Evolutionary conservation across 2,888 invertebrate species (phyloP).

Genomic region (Chironomus tentans): DNA sequence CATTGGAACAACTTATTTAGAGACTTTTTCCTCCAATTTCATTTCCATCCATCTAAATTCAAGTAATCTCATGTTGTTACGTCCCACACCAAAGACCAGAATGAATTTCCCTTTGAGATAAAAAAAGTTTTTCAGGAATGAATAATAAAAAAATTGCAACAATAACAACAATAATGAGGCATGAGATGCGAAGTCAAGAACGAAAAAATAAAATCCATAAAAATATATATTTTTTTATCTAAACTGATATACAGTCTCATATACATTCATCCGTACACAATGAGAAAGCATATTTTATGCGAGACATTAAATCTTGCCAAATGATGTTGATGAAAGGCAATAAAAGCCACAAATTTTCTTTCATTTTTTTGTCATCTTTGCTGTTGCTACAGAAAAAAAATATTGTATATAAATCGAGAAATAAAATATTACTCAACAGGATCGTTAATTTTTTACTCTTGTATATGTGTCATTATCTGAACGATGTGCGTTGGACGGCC

Average conservation of each 20-base stretch:
- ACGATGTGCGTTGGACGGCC: too few relatives aligned
- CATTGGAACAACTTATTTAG: too few relatives aligned
- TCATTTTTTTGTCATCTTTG: background rate
- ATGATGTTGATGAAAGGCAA: background rate
- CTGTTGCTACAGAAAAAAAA: background rate
- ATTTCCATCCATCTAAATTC: too few relatives aligned
- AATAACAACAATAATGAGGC: background rate
- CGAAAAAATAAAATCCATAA: background rate
- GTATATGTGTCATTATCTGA: too few relatives aligned
- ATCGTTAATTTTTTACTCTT: background rate
- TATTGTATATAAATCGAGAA: background rate
- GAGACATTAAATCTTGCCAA: background rate
- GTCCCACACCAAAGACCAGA: too few relatives aligned
- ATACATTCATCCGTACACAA: background rate
- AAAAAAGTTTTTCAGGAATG: too few relatives aligned
- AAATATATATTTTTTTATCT: background rate
- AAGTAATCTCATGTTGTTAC: too few relatives aligned
- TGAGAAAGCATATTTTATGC: background rate
- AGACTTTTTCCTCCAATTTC: too few relatives aligned
- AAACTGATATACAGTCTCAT: background rate
- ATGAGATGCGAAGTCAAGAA: background rate
- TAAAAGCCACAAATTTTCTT: background rate
- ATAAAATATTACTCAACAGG: background rate
- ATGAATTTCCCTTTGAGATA: too few relatives aligned
- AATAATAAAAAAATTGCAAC: too few relatives aligned